phyloP scores from a whole-genome alignment of 2,888 invertebrate genomes.

The Lomographa bimaculata region DNA sequence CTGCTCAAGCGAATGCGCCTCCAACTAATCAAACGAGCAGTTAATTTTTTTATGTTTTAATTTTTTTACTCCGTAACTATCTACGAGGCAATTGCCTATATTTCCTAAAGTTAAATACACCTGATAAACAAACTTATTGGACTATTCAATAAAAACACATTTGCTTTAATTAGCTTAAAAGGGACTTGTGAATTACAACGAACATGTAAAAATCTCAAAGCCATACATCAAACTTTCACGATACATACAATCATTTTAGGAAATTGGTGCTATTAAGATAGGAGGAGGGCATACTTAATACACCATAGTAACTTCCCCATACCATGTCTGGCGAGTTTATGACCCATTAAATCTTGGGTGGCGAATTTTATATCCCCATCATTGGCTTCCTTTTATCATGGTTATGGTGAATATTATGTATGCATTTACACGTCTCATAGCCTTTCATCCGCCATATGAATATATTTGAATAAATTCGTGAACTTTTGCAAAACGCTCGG shows the following conservation, averaged over 20 bases:
- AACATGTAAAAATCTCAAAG: no score
- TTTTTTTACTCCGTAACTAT: no score
- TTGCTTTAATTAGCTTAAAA: no score
- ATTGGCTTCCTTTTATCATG: constrained; percentile 30
- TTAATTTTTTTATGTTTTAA: no score
- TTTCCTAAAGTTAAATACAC: no score
- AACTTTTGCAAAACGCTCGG: constrained; percentile 47
- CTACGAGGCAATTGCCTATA: no score
- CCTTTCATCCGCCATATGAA: constrained; percentile 58
- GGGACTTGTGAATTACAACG: no score
- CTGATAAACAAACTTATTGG: no score
- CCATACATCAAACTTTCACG: no score
- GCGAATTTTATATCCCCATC: constrained; percentile 31
- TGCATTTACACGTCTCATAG: constrained; percentile 47
- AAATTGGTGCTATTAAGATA: constrained; percentile 7
- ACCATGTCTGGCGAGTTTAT: constrained; percentile 21
- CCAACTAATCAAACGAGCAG: no score
- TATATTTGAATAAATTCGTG: constrained; percentile 65
- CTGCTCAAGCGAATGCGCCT: no score
- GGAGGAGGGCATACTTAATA: constrained; percentile 3
- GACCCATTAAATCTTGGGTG: constrained; percentile 21
- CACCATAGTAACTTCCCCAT: constrained; percentile 16
- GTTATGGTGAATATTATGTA: constrained; percentile 43
- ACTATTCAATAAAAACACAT: no score
- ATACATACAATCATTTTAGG: constrained; percentile 1